Base-by-base conservation (phyloP, 2,113 vertebrate species). In the Nestor notabilis region DNA sequence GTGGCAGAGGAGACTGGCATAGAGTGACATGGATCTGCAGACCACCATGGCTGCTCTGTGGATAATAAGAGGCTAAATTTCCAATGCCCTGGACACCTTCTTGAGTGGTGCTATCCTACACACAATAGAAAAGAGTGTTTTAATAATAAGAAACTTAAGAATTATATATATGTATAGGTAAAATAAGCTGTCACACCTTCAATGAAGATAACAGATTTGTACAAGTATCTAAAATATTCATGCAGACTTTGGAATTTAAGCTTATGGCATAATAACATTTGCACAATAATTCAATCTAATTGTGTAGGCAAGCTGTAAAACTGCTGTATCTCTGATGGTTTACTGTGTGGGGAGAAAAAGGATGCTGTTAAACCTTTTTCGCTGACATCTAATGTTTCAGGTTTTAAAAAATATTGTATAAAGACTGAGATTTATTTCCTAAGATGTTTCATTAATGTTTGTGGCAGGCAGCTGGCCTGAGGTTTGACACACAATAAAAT, bases 401-500 rank as follows among this genome's bases (percentile, higher is more conserved):
- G 96, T 97, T 98, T 98, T 98, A 91, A 66, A 97, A 98, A 98
- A 98, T 99, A 98, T 98, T 98, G 97, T 98, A 96, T 98, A 98
- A 98, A 98, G 98, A 97, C 97, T 97, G 97, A 98, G 98, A 98
- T 98, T 99, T 98, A 99, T 98, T 99, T 98, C 98, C 98, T 98
- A 98, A 98, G 96, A 98, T 99, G 98, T 99, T 98, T 99, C 98
- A 99, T 99, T 99, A 98, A 98, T 97, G 97, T 96, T 97, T 98
- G 97, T 98, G 98, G 98, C 98, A 98, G 97, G 98, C 98, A 98
- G 98, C 98, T 98, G 95, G 98, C 97, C 97, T 97, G 94, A 97
- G 98, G 98, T 98, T 98, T 99, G 99, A 99, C 99, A 99, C 98
- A 98, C 99, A 99, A 99, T 99, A 99, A 99, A 99, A 98, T 97